Conservation (phyloP, 2,888 invertebrate species). For the Meloe dianella region DNA sequence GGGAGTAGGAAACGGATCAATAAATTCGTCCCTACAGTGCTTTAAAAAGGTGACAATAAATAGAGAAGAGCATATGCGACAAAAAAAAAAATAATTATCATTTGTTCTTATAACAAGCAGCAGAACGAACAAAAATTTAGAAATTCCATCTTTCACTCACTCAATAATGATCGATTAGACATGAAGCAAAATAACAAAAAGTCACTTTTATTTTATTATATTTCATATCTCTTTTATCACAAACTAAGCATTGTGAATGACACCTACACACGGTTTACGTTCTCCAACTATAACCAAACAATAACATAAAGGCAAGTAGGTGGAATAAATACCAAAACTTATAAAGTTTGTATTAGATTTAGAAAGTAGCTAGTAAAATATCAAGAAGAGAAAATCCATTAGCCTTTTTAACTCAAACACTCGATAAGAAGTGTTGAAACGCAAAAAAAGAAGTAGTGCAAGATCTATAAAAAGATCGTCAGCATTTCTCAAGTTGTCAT, state of each 20-base stretch:
- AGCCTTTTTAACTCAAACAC: conserved; percentile 14
- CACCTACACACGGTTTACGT: neutral
- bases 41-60: neutral
- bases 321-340: neutral
- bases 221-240: neutral
- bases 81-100: neutral
- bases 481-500: conserved; percentile 9
- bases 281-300: neutral
- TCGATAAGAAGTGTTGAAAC: neutral
- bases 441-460: neutral
- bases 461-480: conserved; percentile 6
- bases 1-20: neutral
- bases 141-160: neutral
- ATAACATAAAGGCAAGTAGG: neutral
- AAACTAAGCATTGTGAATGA: neutral
- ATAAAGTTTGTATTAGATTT: conserved; percentile 19
- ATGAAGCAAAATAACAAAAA: neutral
- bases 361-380: conserved; percentile 16
- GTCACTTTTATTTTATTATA: neutral
- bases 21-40: neutral
- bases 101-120: no score
- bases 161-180: neutral
- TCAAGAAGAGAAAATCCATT: conserved; percentile 11
- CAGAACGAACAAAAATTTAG: no score
- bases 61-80: neutral